Evolutionary conservation across 2,113 vertebrate species (phyloP).

Genomic region (Passer domesticus): DNA sequence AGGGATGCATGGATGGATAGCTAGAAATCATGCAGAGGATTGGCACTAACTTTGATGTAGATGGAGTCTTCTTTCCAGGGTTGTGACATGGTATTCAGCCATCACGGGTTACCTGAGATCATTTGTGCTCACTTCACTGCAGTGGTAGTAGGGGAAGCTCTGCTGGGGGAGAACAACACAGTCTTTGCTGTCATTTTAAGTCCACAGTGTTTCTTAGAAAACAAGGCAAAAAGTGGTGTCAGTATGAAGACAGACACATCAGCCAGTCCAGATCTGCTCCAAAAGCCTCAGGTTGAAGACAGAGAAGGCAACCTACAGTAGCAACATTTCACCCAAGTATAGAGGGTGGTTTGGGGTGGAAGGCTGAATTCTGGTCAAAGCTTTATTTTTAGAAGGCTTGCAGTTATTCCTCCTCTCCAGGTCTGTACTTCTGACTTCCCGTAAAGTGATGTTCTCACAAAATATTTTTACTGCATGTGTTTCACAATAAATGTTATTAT

Average conservation of each 20-base stretch:
- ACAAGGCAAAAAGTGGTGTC: background rate
- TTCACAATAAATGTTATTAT: background rate
- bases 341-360: background rate
- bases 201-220: background rate
- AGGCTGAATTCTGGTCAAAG: background rate
- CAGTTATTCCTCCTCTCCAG: background rate
- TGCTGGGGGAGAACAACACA: background rate
- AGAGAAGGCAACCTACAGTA: background rate
- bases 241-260: fast-evolving
- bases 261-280: background rate
- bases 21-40: background rate
- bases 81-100: background rate
- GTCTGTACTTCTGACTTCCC: background rate
- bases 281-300: background rate
- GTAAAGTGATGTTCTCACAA: background rate
- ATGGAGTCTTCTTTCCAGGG: background rate
- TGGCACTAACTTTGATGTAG: background rate
- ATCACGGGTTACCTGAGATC: background rate
- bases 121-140: background rate
- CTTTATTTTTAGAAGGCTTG: background rate
- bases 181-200: background rate
- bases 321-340: fast-evolving
- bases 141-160: background rate
- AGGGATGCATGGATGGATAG: background rate
- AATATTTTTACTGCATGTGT: background rate